Evolutionary conservation across 2,113 vertebrate species (phyloP).

Genomic region (Indri indri): DNA sequence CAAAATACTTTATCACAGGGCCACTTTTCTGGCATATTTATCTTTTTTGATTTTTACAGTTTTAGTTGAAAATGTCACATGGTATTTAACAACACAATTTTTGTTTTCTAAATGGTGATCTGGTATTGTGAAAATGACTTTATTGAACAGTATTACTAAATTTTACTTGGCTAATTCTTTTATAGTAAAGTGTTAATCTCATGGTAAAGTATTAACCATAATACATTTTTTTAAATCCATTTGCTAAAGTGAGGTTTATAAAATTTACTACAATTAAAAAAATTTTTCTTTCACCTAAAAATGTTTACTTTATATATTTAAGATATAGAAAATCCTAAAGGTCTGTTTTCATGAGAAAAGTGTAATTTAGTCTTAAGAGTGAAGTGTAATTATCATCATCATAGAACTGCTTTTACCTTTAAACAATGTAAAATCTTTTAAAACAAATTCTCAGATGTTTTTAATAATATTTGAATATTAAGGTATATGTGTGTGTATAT

Average conservation of each 20-base stretch:
- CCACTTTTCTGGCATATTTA: constrained; percentile 33
- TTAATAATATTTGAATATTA: background rate
- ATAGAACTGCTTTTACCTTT: constrained; percentile 44
- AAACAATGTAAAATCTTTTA: background rate
- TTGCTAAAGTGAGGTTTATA: background rate
- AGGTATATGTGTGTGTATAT: background rate
- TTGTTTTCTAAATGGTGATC: constrained; percentile 36
- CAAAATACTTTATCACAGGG: constrained; percentile 11
- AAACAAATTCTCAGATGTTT: constrained; percentile 16
- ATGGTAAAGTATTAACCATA: background rate
- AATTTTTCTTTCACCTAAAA: constrained; percentile 16
- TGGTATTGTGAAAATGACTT: constrained; percentile 32
- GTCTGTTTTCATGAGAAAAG: constrained; percentile 43
- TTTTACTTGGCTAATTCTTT: constrained; percentile 38
- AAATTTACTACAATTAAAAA: background rate
- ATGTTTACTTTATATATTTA: background rate
- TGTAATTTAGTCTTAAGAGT: constrained; percentile 40
- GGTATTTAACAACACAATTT: constrained; percentile 21
- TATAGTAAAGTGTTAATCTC: background rate
- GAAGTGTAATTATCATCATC: constrained; percentile 50
- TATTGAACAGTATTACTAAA: constrained; percentile 5
- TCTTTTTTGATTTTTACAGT: constrained; percentile 30
- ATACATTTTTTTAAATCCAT: background rate
- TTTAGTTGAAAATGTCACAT: constrained; percentile 31
- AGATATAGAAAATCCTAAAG: background rate